Evolutionary conservation across 2,888 invertebrate genomes (phyloP), one percentile per base, ranked within the genome.

Genomic region (Amphipoea lucens): DNA sequence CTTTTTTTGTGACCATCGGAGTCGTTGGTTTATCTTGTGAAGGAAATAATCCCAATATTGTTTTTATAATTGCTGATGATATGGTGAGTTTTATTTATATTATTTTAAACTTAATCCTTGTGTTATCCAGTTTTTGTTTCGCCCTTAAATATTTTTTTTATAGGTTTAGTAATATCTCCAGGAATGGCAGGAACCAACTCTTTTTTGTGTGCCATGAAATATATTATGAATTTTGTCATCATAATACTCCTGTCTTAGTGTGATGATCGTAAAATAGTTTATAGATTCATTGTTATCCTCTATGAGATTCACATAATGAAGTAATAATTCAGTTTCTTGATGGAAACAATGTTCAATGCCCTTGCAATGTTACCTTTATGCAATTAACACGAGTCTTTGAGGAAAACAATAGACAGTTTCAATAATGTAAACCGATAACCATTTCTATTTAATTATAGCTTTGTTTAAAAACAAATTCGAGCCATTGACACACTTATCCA

Each of bases 61-160:
- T 98, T 75, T 96, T 98, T 67, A 98, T 98, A 84, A 94, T 98
- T 83, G 98, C 98, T 20, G 98, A 98, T 97, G 98, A 98, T 95
- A 95, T 98, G 98, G 98, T 98, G 96, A 97, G 97, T 73, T 45
- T 0, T 66, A 42, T 14, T 63, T 42, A 5, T 57, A 36, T 63
- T 65, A 23, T 83, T 78, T 20, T 66, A 7, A 20, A n/a, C 7
- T 68, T 36, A n/a, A 60, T 42, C 6, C 0, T 1, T 29, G 7
- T 60, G 23, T 4, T 57, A 57, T 57, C 57, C 57, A 57, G 57
- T 57, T 57, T 57, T 57, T 9, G 57, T 57, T 57, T 9, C 23
- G 9, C 3, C 3, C 9, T 57, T 57, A 23, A 23, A 23, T 23
- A 57, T 57, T 57, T 23, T 57, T 57, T 57, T 0, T 57, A 23